A percentile compares a stretch with the other conserved stretches of the same genome.
phyloP scores from a whole-genome alignment of 2,797 vertebrate species.

The Arremon brunneinucha region DNA sequence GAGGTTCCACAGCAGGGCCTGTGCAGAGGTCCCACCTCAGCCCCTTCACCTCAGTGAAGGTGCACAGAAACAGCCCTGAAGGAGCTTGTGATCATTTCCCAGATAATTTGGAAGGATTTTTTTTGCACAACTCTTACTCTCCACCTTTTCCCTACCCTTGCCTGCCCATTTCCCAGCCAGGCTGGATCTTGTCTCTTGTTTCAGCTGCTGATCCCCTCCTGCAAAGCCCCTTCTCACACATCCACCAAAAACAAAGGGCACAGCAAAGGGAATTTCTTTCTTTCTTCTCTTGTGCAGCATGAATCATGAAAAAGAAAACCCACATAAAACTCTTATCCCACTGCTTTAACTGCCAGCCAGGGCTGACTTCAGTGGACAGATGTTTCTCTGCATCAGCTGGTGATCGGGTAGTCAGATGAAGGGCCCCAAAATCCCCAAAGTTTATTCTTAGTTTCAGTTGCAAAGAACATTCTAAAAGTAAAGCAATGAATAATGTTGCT shows the following conservation, averaged over 20 bases:
- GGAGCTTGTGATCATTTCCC: background rate
- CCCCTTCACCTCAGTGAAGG: too few species aligned
- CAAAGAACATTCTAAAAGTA: background rate
- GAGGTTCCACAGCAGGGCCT: rapidly evolving
- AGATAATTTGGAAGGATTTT: rapidly evolving
- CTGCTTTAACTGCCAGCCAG: background rate
- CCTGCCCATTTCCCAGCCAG: background rate
- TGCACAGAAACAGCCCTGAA: background rate
- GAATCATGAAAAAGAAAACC: background rate
- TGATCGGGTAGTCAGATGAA: background rate
- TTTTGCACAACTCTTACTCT: background rate
- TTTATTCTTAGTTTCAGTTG: background rate
- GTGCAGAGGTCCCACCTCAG: rapidly evolving
- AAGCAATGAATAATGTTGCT: background rate
- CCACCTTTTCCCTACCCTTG: background rate
- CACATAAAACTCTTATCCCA: background rate
- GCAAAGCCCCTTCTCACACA: background rate
- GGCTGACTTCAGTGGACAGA: background rate
- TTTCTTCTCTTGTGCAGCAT: background rate
- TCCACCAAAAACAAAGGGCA: background rate
- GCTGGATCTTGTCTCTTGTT: rapidly evolving
- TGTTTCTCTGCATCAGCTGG: rapidly evolving
- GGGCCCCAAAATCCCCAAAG: rapidly evolving
- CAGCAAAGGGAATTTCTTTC: background rate
- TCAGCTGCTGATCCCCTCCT: background rate